Conservation (phyloP, 2,888 invertebrate genomes). For the Phrixothrix hirtus region DNA sequence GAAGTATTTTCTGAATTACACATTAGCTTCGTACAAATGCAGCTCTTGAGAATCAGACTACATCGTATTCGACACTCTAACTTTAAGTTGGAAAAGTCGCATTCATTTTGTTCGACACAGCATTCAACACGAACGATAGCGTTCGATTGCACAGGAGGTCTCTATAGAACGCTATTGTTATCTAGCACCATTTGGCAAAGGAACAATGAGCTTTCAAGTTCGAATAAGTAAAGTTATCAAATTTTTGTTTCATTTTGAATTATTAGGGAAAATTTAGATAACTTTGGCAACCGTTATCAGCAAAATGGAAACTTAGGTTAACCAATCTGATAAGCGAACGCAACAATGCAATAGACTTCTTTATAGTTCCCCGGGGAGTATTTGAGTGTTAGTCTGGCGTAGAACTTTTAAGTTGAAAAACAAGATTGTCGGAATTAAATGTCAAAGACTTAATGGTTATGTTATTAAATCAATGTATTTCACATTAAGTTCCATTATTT, state of each 20-base stretch:
- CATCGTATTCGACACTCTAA: conserved; percentile 7
- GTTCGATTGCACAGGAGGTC: conserved; percentile 3
- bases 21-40: conserved; percentile 37
- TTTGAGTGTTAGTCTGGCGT: not conserved
- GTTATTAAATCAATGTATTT: no score
- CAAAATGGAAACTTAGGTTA: not conserved
- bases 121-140: conserved; percentile 3
- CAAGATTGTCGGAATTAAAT: not conserved
- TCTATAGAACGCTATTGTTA: conserved; percentile 1
- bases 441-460: no score
- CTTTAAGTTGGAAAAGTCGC: conserved; percentile 6
- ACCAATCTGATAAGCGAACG: not conserved
- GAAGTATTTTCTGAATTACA: conserved; percentile 40
- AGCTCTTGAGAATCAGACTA: conserved; percentile 37
- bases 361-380: not conserved
- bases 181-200: not conserved
- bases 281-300: not conserved
- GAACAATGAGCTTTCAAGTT: not conserved
- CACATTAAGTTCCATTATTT: no score
- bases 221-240: not conserved
- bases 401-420: not conserved
- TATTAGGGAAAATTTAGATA: not conserved
- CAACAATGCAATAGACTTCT: not conserved
- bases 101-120: conserved; percentile 6
- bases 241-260: not conserved